These are phyloP conservation scores for Macropodus opercularis DNA, from an alignment of 2,797 vertebrate species.

Conservation along the genomic window DNA sequence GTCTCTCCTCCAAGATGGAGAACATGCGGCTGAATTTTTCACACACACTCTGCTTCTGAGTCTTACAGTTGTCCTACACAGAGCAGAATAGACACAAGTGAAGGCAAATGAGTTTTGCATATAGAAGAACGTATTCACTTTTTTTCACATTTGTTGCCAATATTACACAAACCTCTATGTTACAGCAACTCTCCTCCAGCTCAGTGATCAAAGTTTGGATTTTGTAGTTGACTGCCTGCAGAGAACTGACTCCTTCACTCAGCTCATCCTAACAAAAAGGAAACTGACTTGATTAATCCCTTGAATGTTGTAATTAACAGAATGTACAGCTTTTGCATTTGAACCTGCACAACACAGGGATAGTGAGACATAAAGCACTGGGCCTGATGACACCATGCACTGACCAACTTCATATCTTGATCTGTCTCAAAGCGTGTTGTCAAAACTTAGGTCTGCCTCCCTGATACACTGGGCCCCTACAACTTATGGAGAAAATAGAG, in stretches of 20 bases:
- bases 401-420: no score
- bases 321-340: no score
- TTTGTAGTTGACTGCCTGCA: slow-evolving; percentile 64
- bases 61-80: slow-evolving; percentile 76
- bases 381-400: no score
- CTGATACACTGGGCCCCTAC: no score
- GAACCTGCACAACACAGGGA: no score
- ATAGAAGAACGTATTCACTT: no score
- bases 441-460: no score
- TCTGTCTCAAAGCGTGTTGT: no score
- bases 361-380: no score
- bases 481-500: no score
- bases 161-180: slow-evolving; percentile 73
- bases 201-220: slow-evolving; percentile 70
- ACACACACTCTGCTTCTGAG: slow-evolving; percentile 79
- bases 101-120: neutral
- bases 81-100: neutral
- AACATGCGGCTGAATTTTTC: slow-evolving; percentile 76
- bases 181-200: slow-evolving; percentile 74
- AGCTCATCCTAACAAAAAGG: slow-evolving; percentile 69
- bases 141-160: neutral
- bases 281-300: neutral
- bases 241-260: slow-evolving; percentile 62
- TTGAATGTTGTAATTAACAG: neutral
- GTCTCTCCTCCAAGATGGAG: slow-evolving; percentile 77